Evolutionary conservation across 2,113 vertebrate species (phyloP), one percentile per base, ranked within the genome.

Genomic region (Rhadina sibilatrix): DNA sequence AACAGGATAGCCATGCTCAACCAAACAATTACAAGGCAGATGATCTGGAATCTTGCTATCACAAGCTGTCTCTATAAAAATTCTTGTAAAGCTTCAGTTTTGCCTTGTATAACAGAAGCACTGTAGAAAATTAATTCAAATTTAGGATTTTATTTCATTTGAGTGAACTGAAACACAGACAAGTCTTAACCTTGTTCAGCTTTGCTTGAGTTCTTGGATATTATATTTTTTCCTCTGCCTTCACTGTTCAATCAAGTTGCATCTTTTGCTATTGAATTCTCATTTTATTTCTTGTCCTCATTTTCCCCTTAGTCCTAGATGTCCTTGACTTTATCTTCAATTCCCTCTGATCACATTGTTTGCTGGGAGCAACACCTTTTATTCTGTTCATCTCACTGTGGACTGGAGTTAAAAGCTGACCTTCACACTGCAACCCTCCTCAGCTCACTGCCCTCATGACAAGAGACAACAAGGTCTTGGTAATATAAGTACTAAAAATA

Each of bases 381-480:
- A 61, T 93, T 92, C 74, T 15, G 6, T 89, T 96, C 68, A 40
- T 94, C 84, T 84, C 79, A 54, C 85, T 12, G 5, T 24, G 77
- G 72, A 66, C 52, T 27, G 10, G 64, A 93, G 79, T 71, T 92
- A 95, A 97, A 92, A 70, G 87, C 75, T 96, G 75, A 94, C 92
- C 83, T 96, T 94, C 80, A 95, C 91, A 96, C 47, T 75, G 17
- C 65, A 89, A 25, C 50, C 69, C 38, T 77, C 63, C 50, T 90
- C 83, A 96, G 90, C 63, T 64, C 81, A 70, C 78, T 95, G 89
- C 72, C 79, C 95, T 93, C 87, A 38, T 78, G 80, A 88, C 72
- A 95, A 90, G 88, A 91, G 38, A 72, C 44, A 93, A 74, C 3
- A 17, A 86, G n/a, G 47, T 64, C 57, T 91, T 6, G 1, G 42